phyloP scores from a whole-genome alignment of 2,888 invertebrate species.

The Nomada flava region DNA sequence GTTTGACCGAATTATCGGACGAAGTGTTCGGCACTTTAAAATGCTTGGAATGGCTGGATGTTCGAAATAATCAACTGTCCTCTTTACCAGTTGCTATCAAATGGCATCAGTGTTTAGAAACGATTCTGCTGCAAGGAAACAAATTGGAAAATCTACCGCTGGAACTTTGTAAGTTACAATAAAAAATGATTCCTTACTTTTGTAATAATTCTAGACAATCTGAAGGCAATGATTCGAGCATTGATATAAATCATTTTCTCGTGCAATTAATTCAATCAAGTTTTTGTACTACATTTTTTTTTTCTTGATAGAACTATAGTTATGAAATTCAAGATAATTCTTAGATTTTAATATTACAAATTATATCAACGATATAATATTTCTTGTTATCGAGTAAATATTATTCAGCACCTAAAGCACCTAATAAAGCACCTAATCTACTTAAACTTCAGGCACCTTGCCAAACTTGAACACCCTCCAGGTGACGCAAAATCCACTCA shows the following conservation, averaged over 20 bases:
- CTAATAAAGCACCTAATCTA: conserved; percentile 13
- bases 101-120: conserved; percentile 86
- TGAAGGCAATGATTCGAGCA: too few species aligned
- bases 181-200: not conserved
- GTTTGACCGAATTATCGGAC: conserved; percentile 85
- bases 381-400: not conserved
- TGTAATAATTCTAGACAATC: not conserved
- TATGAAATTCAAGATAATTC: not conserved
- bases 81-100: conserved; percentile 86
- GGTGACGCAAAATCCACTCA: conserved; percentile 87
- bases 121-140: conserved; percentile 88
- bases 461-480: conserved; percentile 87
- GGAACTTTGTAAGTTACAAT: conserved; percentile 85
- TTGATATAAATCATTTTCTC: not conserved
- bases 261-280: too few species aligned
- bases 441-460: conserved; percentile 83
- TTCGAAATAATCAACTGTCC: conserved; percentile 87
- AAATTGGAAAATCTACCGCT: conserved; percentile 86
- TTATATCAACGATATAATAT: not conserved
- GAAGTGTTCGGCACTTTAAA: conserved; percentile 86
- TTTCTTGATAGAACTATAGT: not conserved
- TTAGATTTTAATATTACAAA: not conserved
- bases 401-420: too few species aligned
- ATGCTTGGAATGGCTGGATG: conserved; percentile 87
- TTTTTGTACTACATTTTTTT: too few species aligned